A percentile compares a stretch with the other conserved stretches of the same genome.
Conservation (phyloP, 2,113 vertebrate genomes). For the Elanoides forficatus region DNA sequence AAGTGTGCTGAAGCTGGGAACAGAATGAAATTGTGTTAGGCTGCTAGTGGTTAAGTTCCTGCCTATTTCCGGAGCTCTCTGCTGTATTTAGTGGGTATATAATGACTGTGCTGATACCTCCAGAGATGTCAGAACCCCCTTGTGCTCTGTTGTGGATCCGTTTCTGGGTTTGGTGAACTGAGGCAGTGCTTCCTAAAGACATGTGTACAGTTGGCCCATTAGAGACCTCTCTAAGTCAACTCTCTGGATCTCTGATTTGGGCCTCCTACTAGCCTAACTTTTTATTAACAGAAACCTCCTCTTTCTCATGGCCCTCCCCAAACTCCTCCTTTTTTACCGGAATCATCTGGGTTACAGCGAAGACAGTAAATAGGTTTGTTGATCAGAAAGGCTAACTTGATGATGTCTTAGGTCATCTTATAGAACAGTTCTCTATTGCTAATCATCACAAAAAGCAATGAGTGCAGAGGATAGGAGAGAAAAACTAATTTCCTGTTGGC, state of each 20-base stretch:
- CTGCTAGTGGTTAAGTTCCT: not conserved
- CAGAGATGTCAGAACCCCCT: not conserved
- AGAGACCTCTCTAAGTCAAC: not conserved
- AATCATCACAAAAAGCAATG: not conserved
- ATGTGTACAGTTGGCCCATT: fast-evolving
- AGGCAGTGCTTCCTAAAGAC: not conserved
- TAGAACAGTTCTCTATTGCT: not conserved
- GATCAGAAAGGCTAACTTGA: not conserved
- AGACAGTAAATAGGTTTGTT: not conserved
- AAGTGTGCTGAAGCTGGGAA: not conserved
- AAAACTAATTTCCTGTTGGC: not conserved
- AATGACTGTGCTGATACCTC: not conserved
- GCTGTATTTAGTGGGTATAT: not conserved
- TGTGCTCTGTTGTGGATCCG: fast-evolving
- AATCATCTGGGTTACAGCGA: not conserved
- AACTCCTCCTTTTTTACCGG: not conserved
- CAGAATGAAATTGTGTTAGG: constrained; percentile 3
- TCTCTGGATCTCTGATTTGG: not conserved
- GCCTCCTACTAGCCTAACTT: not conserved
- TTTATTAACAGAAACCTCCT: not conserved
- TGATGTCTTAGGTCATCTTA: not conserved
- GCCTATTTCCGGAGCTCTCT: not conserved
- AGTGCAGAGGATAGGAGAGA: not conserved
- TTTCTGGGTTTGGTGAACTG: not conserved
- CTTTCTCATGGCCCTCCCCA: not conserved